Conservation (phyloP, 2,888 invertebrate genomes). For the Nebria salina region DNA sequence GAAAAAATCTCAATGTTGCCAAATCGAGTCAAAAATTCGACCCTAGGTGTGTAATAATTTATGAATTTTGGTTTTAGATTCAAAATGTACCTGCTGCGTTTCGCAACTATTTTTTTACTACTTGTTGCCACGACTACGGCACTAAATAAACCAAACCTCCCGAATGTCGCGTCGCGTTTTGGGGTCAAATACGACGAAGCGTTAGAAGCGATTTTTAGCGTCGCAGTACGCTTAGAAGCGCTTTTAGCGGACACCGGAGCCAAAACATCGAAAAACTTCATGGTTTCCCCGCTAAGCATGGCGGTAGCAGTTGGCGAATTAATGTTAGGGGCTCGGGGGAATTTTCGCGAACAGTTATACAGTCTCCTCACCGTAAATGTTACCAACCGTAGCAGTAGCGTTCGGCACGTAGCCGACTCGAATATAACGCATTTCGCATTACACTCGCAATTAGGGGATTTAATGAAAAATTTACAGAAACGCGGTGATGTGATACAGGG, state of each 20-base stretch:
- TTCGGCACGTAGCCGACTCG: constrained; percentile 48
- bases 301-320: constrained; percentile 59
- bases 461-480: constrained; percentile 54
- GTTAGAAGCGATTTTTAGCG: constrained; percentile 58
- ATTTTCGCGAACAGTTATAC: constrained; percentile 56
- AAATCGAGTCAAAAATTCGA: too few relatives aligned
- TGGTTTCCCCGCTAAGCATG: constrained; percentile 61
- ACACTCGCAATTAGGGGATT: constrained; percentile 57
- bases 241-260: constrained; percentile 53
- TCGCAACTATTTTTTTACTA: background rate
- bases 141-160: background rate
- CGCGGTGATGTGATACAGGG: constrained; percentile 48
- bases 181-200: constrained; percentile 51
- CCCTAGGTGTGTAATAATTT: background rate
- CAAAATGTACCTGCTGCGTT: constrained; percentile 10
- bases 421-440: constrained; percentile 54
- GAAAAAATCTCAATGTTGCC: too few relatives aligned
- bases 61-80: constrained; percentile 5
- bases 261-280: constrained; percentile 54
- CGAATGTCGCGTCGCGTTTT: constrained; percentile 14
- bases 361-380: constrained; percentile 55
- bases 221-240: constrained; percentile 57
- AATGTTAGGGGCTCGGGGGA: constrained; percentile 59
- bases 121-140: background rate
- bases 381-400: constrained; percentile 46